A percentile compares a stretch with the other conserved stretches of the same genome.
Conservation (phyloP, 2,797 vertebrate genomes). For the Cossypha caffra region DNA sequence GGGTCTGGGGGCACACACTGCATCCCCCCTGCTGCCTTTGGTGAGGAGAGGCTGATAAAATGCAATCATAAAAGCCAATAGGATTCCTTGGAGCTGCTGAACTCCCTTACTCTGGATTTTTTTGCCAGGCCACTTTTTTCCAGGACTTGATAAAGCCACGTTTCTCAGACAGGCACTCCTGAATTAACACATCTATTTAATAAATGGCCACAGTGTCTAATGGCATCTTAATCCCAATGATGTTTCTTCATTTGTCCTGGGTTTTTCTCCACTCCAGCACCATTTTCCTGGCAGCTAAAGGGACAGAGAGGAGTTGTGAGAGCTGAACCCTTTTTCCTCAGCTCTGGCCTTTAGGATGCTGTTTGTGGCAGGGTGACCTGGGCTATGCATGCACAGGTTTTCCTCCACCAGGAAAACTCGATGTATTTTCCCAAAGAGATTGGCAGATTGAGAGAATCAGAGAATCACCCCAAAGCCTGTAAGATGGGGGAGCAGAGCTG, state of each 20-base stretch:
- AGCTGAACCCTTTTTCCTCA: neutral
- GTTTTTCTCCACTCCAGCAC: neutral
- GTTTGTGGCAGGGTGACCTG: rapidly evolving
- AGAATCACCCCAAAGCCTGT: too few species aligned
- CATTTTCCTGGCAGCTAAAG: neutral
- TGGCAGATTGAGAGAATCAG: neutral
- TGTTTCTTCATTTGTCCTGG: neutral
- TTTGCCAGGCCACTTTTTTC: neutral
- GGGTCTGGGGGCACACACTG: rapidly evolving
- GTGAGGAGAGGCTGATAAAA: neutral
- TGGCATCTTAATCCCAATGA: neutral
- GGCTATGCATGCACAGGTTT: rapidly evolving
- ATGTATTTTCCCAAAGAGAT: neutral
- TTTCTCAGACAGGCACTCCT: neutral
- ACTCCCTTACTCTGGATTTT: neutral
- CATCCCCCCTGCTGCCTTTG: neutral
- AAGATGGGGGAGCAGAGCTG: rapidly evolving
- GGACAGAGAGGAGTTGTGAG: neutral
- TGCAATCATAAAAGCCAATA: rapidly evolving
- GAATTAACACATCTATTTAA: neutral
- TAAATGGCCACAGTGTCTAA: rapidly evolving
- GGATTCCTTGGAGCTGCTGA: neutral
- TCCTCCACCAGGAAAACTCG: neutral
- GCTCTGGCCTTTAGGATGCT: neutral
- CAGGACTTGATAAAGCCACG: neutral